A percentile compares a stretch with the other conserved stretches of the same genome.
Conservation (phyloP, 2,888 invertebrate species). For the Chalcosyrphus nemorum region DNA sequence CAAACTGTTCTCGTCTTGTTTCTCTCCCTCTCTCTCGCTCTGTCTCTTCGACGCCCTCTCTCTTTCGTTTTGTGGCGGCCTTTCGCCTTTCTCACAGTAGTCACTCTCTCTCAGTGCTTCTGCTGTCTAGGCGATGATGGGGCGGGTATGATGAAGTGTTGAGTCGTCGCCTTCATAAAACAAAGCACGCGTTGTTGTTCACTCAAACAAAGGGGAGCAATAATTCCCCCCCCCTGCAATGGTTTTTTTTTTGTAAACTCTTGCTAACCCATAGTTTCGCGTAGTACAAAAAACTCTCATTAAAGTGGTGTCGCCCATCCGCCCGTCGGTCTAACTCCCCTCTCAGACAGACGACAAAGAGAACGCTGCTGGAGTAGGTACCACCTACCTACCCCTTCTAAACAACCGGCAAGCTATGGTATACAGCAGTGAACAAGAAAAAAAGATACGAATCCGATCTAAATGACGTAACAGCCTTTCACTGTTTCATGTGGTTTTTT, state of each 20-base stretch:
- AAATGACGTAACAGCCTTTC: conserved; percentile 65
- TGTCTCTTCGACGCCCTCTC: conserved; percentile 61
- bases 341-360: conserved; percentile 58
- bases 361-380: too few relatives aligned
- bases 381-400: too few relatives aligned
- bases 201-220: conserved; percentile 25
- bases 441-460: conserved; percentile 34
- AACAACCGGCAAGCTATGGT: too few relatives aligned
- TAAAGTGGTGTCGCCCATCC: conserved; percentile 26
- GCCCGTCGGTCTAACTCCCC: conserved; percentile 37
- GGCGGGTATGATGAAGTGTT: conserved; percentile 45
- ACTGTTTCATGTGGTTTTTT: conserved; percentile 35
- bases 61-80: conserved; percentile 39
- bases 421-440: neutral
- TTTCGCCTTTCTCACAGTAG: too few relatives aligned
- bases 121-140: neutral
- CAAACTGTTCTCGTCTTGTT: conserved; percentile 50
- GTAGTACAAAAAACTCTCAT: conserved; percentile 36
- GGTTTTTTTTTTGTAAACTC: conserved; percentile 14
- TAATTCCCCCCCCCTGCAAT: neutral
- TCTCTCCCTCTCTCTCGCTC: conserved; percentile 50
- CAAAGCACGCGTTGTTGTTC: conserved; percentile 59
- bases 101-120: too few relatives aligned
- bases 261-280: conserved; percentile 3
- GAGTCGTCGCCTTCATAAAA: conserved; percentile 59